phyloP scores from a whole-genome alignment of 2,113 vertebrate genomes.

The Uria aalge region DNA sequence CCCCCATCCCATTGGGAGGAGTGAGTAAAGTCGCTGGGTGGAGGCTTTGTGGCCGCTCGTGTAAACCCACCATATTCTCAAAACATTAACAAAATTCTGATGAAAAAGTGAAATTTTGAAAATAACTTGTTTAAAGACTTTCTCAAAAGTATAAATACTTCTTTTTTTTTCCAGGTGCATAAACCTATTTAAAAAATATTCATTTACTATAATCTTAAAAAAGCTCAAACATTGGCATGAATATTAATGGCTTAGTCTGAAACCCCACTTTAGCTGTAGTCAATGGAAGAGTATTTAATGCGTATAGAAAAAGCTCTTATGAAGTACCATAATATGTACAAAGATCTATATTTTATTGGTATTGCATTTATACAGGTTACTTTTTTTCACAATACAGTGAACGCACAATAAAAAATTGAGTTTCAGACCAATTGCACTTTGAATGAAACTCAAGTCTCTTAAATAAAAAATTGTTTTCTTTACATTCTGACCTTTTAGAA shows the following conservation, averaged over 20 bases:
- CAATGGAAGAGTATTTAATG: not conserved
- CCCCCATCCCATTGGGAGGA: not conserved
- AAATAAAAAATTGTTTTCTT: not conserved
- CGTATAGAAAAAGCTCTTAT: not conserved
- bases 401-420: not conserved
- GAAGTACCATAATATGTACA: not conserved
- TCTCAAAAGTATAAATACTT: not conserved
- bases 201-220: not conserved
- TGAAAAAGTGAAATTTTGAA: not conserved
- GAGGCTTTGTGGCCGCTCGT: not conserved
- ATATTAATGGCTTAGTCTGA: not conserved
- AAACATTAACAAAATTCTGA: not conserved
- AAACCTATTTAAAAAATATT: not conserved
- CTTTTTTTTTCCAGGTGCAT: not conserved
- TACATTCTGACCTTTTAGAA: not conserved
- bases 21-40: not conserved
- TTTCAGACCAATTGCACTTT: not conserved
- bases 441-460: not conserved
- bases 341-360: not conserved
- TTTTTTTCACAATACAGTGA: not conserved
- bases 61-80: not conserved
- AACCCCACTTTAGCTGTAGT: not conserved
- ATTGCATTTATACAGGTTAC: not conserved
- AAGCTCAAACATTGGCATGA: fast-evolving
- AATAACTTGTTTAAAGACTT: not conserved